A percentile compares a stretch with the other conserved stretches of the same genome.
phyloP scores from a whole-genome alignment of 2,797 vertebrate species.

The Tangara arthus region DNA sequence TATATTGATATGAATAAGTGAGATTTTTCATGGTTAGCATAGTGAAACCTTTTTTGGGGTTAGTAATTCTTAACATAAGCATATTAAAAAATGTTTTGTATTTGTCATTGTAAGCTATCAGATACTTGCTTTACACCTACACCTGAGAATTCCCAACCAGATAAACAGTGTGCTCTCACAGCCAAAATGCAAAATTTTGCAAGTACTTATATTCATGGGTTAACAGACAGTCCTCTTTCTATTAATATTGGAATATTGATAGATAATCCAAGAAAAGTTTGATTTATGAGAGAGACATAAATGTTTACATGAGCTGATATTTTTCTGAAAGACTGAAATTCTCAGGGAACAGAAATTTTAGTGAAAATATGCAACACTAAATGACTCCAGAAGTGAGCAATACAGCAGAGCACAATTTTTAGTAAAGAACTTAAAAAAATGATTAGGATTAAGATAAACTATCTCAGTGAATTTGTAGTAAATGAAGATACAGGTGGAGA shows the following conservation, averaged over 20 bases:
- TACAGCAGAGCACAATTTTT: neutral
- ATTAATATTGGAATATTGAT: neutral
- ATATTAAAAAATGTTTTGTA: neutral
- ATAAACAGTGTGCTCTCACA: accelerated
- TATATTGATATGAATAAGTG: neutral
- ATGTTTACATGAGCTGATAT: neutral
- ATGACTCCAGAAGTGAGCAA: neutral
- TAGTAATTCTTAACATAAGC: neutral
- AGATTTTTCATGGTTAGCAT: neutral
- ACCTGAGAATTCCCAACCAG: neutral
- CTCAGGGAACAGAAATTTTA: neutral
- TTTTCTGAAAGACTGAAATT: neutral
- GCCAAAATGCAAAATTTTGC: neutral
- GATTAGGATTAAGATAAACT: neutral
- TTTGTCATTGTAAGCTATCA: neutral
- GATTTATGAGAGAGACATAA: neutral
- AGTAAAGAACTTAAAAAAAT: neutral
- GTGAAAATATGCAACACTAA: neutral
- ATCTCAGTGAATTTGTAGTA: neutral
- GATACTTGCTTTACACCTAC: neutral
- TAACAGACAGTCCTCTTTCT: neutral
- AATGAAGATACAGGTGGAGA: neutral
- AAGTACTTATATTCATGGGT: neutral
- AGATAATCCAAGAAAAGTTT: neutral
- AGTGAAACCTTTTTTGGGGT: accelerated